Conservation (phyloP, 2,888 invertebrate species). For the Pterobdella sp. region DNA sequence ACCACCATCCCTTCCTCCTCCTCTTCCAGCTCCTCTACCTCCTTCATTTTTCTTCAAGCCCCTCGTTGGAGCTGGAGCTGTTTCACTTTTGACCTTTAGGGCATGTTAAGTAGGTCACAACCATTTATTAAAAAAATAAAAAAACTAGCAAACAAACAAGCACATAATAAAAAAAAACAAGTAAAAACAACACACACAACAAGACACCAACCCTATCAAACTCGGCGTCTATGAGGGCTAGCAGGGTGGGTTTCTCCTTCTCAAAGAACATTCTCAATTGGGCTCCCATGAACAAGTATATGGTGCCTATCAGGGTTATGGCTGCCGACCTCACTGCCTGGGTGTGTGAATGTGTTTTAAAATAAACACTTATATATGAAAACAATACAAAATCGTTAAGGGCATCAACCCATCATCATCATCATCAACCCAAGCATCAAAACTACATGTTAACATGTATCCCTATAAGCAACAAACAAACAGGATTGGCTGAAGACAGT, state of each 20-base stretch:
- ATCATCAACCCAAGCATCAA: too few species aligned
- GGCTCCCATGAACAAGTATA: conserved; percentile 72
- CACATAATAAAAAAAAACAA: background rate
- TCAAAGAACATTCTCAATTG: conserved; percentile 72
- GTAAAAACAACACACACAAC: background rate
- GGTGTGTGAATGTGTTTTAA: background rate
- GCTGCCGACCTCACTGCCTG: conserved; percentile 68
- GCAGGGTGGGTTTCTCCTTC: conserved; percentile 72
- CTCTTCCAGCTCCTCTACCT: conserved; percentile 47
- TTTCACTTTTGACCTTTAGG: conserved; percentile 57
- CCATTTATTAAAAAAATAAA: background rate
- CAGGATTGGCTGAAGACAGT: conserved; percentile 72
- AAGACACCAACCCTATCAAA: conserved; percentile 62
- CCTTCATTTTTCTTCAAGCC: conserved; percentile 52
- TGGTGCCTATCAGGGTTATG: conserved; percentile 65
- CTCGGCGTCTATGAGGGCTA: conserved; percentile 75
- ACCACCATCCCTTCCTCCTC: conserved; percentile 49
- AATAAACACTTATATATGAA: background rate
- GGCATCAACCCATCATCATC: background rate
- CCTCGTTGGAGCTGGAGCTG: conserved; percentile 66
- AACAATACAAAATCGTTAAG: background rate
- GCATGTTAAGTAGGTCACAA: background rate
- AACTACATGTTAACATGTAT: too few species aligned
- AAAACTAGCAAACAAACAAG: background rate
- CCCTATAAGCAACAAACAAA: conserved; percentile 40